Percentiles rank a stretch among this genome's conserved stretches.
Conservation (phyloP, 2,797 vertebrate genomes). For the Myotis vivesi region DNA sequence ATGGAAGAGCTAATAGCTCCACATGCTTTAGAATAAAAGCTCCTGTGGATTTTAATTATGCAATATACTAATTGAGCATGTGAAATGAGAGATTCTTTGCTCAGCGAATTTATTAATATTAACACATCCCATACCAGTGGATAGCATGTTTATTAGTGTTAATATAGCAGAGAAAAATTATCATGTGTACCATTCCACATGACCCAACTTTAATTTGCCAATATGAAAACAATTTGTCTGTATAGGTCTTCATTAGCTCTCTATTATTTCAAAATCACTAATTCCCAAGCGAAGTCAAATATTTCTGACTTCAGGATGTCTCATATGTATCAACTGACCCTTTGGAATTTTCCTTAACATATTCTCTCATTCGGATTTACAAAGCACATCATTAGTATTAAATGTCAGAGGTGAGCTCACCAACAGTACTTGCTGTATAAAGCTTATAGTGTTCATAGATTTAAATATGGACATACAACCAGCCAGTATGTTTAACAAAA, state of each 20-base stretch:
- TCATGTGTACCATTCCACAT: background rate
- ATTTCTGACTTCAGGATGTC: conserved; percentile 42
- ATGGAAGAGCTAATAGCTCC: background rate
- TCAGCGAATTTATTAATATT: conserved; percentile 50
- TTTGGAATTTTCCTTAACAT: conserved; percentile 31
- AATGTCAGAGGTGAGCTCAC: conserved; percentile 67
- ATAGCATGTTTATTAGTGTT: background rate
- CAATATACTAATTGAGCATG: background rate
- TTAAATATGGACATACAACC: conserved; percentile 46
- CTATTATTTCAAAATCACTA: conserved; percentile 22
- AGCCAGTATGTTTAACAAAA: conserved; percentile 63
- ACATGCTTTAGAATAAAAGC: conserved; percentile 46
- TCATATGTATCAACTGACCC: background rate
- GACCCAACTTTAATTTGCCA: background rate
- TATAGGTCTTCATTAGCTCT: conserved; percentile 20
- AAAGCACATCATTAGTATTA: conserved; percentile 68
- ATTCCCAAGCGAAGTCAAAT: background rate
- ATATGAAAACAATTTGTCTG: conserved; percentile 16
- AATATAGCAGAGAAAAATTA: conserved; percentile 32
- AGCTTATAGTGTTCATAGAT: conserved; percentile 47
- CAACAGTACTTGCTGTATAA: conserved; percentile 55
- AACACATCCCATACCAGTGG: conserved; percentile 4
- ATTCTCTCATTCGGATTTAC: conserved; percentile 66
- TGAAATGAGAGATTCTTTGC: conserved; percentile 29
- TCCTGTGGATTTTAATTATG: conserved; percentile 48